Evolutionary conservation across 2,888 invertebrate genomes (phyloP), one percentile per base, ranked within the genome.

Genomic region (Cynaeus angustus): DNA sequence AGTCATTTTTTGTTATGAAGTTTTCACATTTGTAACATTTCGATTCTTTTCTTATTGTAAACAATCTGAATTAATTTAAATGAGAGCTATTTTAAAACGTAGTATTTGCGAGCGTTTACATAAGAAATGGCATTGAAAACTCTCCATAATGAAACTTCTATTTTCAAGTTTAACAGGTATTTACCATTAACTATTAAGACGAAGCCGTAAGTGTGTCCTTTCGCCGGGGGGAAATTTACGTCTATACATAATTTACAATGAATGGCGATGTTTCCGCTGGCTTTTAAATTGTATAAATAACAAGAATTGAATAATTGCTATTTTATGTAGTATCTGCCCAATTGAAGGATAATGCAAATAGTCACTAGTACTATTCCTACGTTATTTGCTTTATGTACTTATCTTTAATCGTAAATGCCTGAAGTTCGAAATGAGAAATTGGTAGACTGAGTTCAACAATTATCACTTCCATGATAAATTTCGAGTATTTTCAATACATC

Each of bases 51-150:
- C 21, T 21, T 21, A 4, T 21, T 3, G 1, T 21, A 21, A 21
- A 21, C 21, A n/a, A n/a, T n/a, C n/a, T n/a, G n/a, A n/a, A n/a
- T 21, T 1, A 21, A 21, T 21, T 21, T 21, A 1, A 21, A 21
- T 21, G 21, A 21, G 21, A 21, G 4, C 21, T 21, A 4, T 21
- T 21, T 21, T 21, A 21, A 21, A 21, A 21, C 21, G 33, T 33
- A 38, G 48, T n/a, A 28, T n/a, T n/a, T n/a, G n/a, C n/a, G n/a
- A n/a, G n/a, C 48, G 38, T 55, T 55, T 56, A 10, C 56, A 56
- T 43, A 56, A 26, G 38, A 21, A 56, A 43, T 56, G 56, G 43
- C 56, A 56, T 56, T 56, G 56, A 56, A 56, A 43, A n/a, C 10
- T 10, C 8, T 28, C 50, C 28, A 30, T 13, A 4, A 33, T 52